These are phyloP conservation scores for Nemotelus nigrinus DNA, from an alignment of 2,888 invertebrate genomes.

Conservation along the genomic window DNA sequence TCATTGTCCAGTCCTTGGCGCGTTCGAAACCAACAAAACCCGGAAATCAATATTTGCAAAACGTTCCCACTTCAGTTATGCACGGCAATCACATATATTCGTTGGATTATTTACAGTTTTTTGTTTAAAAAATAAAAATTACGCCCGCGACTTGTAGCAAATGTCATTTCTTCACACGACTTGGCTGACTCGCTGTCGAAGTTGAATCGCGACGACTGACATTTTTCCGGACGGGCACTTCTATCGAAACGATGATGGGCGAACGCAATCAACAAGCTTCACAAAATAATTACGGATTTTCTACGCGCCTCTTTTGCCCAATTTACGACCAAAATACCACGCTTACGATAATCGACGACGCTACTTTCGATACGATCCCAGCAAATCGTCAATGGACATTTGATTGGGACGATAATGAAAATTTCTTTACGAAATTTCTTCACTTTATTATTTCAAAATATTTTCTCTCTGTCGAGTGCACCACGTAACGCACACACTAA, in stretches of 20 bases:
- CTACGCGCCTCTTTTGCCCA: too few relatives aligned
- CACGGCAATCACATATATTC: conserved; percentile 9
- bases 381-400: neutral
- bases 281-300: neutral
- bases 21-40: neutral
- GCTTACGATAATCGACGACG: neutral
- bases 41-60: neutral
- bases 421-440: conserved; percentile 6
- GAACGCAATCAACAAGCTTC: conserved; percentile 35
- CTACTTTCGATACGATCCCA: neutral
- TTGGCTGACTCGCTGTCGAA: neutral
- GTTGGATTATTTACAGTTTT: conserved; percentile 26
- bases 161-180: conserved; percentile 37
- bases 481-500: conserved; percentile 25
- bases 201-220: conserved; percentile 26
- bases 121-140: conserved; percentile 45
- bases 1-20: conserved; percentile 22
- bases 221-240: conserved; percentile 28
- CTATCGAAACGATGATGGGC: conserved; percentile 6
- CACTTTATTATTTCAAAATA: conserved; percentile 35
- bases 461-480: too few relatives aligned
- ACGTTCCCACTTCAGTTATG: neutral
- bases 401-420: neutral
- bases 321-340: neutral
- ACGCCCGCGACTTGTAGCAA: conserved; percentile 33